A percentile compares a stretch with the other conserved stretches of the same genome.
phyloP scores from a whole-genome alignment of 1,140 invertebrate species.

The Leptopilina boulardi region DNA sequence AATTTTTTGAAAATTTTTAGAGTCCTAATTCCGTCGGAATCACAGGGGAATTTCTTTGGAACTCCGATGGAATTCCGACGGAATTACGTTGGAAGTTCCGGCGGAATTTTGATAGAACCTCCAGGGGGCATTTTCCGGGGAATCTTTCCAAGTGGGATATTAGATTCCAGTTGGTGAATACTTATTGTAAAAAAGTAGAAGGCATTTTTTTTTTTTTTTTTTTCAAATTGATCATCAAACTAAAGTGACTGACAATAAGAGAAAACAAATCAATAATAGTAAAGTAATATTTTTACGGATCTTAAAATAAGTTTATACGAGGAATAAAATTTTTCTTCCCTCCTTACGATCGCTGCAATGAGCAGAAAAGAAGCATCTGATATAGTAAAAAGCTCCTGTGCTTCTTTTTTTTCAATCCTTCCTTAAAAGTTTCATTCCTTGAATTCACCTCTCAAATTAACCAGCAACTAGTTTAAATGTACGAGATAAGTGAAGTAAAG shows the following conservation, averaged over 20 bases:
- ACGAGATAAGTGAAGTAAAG: constrained; percentile 4
- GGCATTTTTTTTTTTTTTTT: neutral
- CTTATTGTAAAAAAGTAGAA: no score
- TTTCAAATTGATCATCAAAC: neutral
- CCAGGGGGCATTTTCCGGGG: no score
- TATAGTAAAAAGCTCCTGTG: neutral
- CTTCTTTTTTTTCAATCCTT: neutral
- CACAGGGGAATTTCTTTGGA: no score
- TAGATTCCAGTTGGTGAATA: no score
- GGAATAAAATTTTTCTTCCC: neutral
- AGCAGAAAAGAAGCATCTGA: neutral
- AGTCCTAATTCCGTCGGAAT: no score
- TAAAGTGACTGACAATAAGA: neutral
- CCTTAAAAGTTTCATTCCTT: neutral
- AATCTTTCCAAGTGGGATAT: no score
- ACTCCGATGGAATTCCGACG: no score
- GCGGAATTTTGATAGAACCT: no score
- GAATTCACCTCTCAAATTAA: neutral
- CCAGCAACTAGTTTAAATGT: constrained; percentile 1
- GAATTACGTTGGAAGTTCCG: no score
- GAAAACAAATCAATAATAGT: neutral
- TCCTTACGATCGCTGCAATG: neutral
- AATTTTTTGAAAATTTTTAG: no score
- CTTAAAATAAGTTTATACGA: neutral
- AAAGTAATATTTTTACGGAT: neutral